Evolutionary conservation across 2,113 vertebrate species (phyloP).

Genomic region (Pelecanoides urinatrix): DNA sequence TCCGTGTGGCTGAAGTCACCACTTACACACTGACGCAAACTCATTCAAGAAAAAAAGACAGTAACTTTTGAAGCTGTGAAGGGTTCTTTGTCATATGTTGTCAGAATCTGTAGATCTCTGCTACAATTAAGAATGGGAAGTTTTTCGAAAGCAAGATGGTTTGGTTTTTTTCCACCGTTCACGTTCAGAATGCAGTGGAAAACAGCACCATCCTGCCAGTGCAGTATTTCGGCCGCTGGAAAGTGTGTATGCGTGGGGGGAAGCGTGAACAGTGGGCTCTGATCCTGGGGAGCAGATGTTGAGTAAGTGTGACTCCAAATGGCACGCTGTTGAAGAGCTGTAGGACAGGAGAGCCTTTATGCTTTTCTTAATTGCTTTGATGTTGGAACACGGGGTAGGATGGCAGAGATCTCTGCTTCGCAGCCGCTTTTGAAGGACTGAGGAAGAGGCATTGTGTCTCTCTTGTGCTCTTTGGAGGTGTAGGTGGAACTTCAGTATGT

Average conservation of each 20-base stretch:
- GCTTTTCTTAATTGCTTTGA: neutral
- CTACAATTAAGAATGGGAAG: neutral
- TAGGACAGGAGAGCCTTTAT: neutral
- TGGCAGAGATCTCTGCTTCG: neutral
- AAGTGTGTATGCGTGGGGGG: neutral
- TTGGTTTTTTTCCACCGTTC: neutral
- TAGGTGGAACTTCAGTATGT: neutral
- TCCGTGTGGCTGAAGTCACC: neutral
- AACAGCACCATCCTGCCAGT: accelerated
- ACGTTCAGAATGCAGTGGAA: neutral
- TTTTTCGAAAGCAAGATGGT: neutral
- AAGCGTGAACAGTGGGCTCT: neutral
- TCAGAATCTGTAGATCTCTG: neutral
- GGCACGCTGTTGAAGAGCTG: neutral
- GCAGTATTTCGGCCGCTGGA: neutral
- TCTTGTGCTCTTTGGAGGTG: neutral
- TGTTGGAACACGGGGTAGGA: neutral
- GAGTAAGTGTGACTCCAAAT: neutral
- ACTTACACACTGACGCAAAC: neutral
- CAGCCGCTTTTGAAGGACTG: neutral
- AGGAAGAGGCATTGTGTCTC: neutral
- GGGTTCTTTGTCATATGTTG: neutral
- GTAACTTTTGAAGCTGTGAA: neutral
- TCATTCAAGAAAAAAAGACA: neutral
- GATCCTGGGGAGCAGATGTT: neutral